Percentiles rank a stretch among this genome's conserved stretches.
phyloP scores from a whole-genome alignment of 53 echinoderm and acorn worm genomes.

The Echinarachnius parma region DNA sequence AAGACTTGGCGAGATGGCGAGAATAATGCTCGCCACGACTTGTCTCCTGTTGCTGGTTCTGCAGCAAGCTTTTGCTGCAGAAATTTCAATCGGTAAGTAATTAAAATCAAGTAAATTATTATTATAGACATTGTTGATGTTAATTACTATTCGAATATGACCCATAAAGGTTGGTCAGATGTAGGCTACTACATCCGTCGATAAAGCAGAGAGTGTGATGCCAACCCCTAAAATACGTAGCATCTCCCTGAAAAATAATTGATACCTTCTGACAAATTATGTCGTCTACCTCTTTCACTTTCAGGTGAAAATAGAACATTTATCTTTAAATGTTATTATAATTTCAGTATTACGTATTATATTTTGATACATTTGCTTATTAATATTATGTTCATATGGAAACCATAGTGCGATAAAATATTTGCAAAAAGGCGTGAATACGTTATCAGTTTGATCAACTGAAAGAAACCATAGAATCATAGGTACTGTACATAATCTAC shows the following conservation, averaged over 20 bases:
- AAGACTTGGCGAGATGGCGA: background rate
- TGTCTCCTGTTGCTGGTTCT: constrained; percentile 7
- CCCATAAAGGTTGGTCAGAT: background rate
- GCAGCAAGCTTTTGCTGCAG: constrained; percentile 42
- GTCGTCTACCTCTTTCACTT: no score
- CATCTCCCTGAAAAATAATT: background rate
- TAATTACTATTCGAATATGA: background rate
- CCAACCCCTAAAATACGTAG: background rate
- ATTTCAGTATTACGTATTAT: no score
- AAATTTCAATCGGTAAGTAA: constrained; percentile 43
- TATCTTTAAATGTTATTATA: no score
- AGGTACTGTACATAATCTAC: no score
- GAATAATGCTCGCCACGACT: background rate
- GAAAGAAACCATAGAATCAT: no score
- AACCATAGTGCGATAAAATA: no score
- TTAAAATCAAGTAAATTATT: background rate
- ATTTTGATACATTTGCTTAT: no score
- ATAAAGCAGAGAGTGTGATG: background rate
- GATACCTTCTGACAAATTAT: no score
- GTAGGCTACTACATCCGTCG: background rate
- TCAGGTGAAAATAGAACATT: no score
- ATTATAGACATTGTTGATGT: background rate
- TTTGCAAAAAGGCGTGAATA: no score
- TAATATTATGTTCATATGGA: no score
- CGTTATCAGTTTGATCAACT: no score